Conservation (phyloP, 1,140 invertebrate genomes). For the Grapholita molesta region DNA sequence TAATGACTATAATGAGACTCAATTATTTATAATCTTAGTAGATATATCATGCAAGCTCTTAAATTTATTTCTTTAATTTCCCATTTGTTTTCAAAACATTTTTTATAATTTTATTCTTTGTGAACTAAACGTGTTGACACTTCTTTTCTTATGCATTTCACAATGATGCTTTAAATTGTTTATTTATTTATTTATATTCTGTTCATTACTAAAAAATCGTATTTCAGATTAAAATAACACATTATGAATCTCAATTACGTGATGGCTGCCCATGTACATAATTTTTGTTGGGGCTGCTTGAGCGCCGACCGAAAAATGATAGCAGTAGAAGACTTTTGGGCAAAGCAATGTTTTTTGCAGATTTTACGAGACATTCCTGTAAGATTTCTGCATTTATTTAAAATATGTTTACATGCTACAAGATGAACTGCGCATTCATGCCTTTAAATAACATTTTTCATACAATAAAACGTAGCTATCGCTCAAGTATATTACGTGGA, state of each 20-base stretch:
- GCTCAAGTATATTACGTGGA: neutral
- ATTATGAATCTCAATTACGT: too few relatives aligned
- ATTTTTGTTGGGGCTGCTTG: conserved; percentile 48
- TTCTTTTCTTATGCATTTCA: neutral
- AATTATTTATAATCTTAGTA: too few relatives aligned
- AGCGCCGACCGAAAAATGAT: conserved; percentile 44
- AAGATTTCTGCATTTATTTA: conserved; percentile 15
- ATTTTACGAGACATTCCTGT: conserved; percentile 47
- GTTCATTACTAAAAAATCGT: neutral
- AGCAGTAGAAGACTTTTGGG: conserved; percentile 31
- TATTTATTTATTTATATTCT: conserved; percentile 4
- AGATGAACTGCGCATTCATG: neutral
- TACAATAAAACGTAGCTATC: neutral
- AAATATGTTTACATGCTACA: neutral
- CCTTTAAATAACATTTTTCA: neutral
- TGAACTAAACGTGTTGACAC: neutral
- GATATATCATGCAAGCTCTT: too few relatives aligned
- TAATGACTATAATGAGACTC: too few relatives aligned
- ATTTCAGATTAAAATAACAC: too few relatives aligned
- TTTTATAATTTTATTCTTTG: too few relatives aligned
- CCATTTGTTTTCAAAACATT: too few relatives aligned
- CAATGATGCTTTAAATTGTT: neutral
- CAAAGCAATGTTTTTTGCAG: conserved; percentile 45
- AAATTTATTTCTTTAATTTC: too few relatives aligned
- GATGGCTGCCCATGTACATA: conserved; percentile 3